Evolutionary conservation across 2,888 invertebrate genomes (phyloP).

Genomic region (Tortrix viridana): DNA sequence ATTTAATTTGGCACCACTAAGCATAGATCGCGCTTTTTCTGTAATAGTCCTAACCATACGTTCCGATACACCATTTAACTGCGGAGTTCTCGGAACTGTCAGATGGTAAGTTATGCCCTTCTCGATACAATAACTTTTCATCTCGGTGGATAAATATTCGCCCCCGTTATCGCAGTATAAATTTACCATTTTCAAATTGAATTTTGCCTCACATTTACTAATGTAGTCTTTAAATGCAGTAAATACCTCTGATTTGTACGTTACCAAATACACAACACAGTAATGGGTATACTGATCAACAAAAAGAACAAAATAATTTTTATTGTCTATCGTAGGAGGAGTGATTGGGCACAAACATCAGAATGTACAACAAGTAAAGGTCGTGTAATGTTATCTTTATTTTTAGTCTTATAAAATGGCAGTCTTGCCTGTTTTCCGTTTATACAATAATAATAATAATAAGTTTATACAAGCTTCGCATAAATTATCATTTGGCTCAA

Average conservation of each 20-base stretch:
- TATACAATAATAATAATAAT: no score
- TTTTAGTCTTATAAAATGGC: not conserved
- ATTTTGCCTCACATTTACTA: slow-evolving; percentile 2
- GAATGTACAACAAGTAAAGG: not conserved
- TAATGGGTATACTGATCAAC: not conserved
- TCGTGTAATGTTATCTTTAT: not conserved
- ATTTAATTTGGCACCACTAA: not conserved
- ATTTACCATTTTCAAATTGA: slow-evolving; percentile 33
- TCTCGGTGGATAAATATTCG: slow-evolving; percentile 52
- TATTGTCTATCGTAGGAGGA: not conserved
- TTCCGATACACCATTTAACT: not conserved
- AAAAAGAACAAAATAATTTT: not conserved
- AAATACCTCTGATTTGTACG: slow-evolving; percentile 1
- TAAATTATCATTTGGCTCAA: not conserved
- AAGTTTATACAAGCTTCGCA: slow-evolving; percentile 15
- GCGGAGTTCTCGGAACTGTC: not conserved
- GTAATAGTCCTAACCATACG: slow-evolving; percentile 2
- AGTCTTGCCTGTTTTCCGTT: slow-evolving; percentile 10
- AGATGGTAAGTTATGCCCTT: slow-evolving; percentile 7
- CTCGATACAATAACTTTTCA: slow-evolving; percentile 49
- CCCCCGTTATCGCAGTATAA: slow-evolving; percentile 48
- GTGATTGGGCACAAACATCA: slow-evolving; percentile 1
- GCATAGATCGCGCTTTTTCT: slow-evolving; percentile 6
- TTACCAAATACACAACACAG: not conserved
- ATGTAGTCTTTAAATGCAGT: slow-evolving; percentile 6